Base-by-base conservation (phyloP, 2,888 invertebrate genomes). In the Eilema depressum region DNA sequence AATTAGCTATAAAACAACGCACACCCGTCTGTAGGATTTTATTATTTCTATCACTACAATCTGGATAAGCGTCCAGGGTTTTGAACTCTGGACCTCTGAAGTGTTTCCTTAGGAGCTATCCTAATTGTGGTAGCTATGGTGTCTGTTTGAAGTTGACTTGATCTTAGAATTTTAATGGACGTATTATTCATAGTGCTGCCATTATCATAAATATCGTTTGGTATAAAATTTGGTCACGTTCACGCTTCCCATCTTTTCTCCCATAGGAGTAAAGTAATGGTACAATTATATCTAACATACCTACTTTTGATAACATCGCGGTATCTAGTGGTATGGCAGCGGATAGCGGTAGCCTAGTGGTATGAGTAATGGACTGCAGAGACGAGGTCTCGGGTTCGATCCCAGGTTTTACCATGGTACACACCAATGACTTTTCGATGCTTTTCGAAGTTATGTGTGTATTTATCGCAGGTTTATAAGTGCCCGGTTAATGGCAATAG, bases 151-250 rank as follows among this genome's bases (percentile, higher is more conserved):
- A 53, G n/a, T 2, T 53, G 47, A 20, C 20, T 17, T 47, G 8
- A n/a, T 53, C 53, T n/a, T n/a, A 53, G 53, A 53, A 53, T 53
- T 53, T 53, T 53, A 53, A 53, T n/a, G 53, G 53, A 20, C n/a
- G n/a, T n/a, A 53, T 53, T 53, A 53, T 53, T 53, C 53, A 10
- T 53, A 53, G 10, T 53, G 53, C 53, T 0, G 20, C 7, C 47
- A n/a, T n/a, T 53, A n/a, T 53, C 20, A 53, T n/a, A 53, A 53
- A 53, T n/a, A 53, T 53, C 53, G 10, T 53, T 53, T n/a, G n/a
- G 53, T n/a, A 53, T 10, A 53, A 53, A 47, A 20, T 47, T n/a
- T 2, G 53, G 53, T 53, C 53, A 53, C 53, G 53, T 53, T n/a
- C n/a, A 7, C 53, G n/a, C n/a, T 53, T 53, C 53, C 53, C 53